Base-by-base conservation (phyloP, 2,888 invertebrate species). In the Lasioglossum vierecki region DNA sequence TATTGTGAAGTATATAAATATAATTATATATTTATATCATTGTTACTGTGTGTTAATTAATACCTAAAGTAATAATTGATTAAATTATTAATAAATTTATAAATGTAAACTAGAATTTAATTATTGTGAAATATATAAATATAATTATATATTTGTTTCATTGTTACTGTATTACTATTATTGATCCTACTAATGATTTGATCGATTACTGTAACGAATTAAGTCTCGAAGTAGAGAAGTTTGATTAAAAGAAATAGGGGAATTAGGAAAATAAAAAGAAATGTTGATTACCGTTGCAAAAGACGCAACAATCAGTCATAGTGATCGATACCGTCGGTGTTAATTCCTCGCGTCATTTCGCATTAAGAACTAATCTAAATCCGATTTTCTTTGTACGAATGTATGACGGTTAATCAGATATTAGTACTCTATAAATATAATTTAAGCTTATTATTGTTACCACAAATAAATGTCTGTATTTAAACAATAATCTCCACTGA, bases 291-390 rank as follows among this genome's bases (percentile, higher is more conserved):
- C 30, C 30, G 30, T 35, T 35, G 30, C n/a, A n/a, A n/a, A 30
- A 63, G 30, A 63, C 18, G 8, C 0, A 15, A 15, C 30, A 30
- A 63, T 63, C 30, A 30, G 18, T 63, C 63, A 63, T 63, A 18
- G 63, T 30, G 30, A 63, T 63, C 18, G 63, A 63, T 30, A 63
- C 8, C 8, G 63, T 8, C 63, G 30, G 15, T 30, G 57, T n/a
- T 60, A 68, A 44, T 6, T 9, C 60, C 8, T 26, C 60, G 35
- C 15, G 30, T 22, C 39, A 6, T 35, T 60, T 63, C 15, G 26
- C 74, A 41, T 76, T 78, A 74, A 57, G 53, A 68, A 46, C 13
- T 77, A 81, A 77, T 77, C 49, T 22, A 39, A 74, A 68, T 22
- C 5, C 15, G 57, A 53, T 26, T 80, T 76, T 18, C 26, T 53